Conservation (phyloP, 2,797 vertebrate genomes). For the Lutra lutra region DNA sequence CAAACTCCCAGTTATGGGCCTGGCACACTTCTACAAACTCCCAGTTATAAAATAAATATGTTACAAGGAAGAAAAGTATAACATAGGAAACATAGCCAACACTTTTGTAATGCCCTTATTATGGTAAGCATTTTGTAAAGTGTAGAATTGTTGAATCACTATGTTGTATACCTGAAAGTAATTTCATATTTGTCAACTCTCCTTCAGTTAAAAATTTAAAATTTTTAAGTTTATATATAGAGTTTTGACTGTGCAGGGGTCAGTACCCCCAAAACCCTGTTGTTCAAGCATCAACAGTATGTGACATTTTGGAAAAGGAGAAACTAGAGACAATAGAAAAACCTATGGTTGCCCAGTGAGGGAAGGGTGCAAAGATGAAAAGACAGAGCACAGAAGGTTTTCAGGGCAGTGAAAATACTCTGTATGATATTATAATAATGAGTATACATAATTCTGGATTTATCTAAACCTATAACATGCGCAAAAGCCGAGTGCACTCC, state of each 20-base stretch:
- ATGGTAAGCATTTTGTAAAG: not conserved
- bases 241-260: not conserved
- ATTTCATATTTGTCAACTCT: not conserved
- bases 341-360: not conserved
- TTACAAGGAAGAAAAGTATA: not conserved
- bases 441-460: not conserved
- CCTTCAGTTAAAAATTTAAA: not conserved
- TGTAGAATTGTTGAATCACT: not conserved
- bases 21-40: not conserved
- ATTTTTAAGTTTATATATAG: not conserved
- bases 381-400: not conserved
- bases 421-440: not conserved
- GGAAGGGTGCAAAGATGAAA: not conserved
- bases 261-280: not conserved
- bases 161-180: not conserved
- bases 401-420: not conserved
- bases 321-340: not conserved
- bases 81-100: not conserved
- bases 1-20: not conserved
- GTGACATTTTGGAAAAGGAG: not conserved
- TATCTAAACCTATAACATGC: not conserved
- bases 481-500: not conserved
- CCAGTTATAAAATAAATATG: not conserved
- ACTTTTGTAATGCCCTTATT: not conserved
- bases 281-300: not conserved